Evolutionary conservation across 2,888 invertebrate species (phyloP).

Genomic region (Calliscelio sp.): DNA sequence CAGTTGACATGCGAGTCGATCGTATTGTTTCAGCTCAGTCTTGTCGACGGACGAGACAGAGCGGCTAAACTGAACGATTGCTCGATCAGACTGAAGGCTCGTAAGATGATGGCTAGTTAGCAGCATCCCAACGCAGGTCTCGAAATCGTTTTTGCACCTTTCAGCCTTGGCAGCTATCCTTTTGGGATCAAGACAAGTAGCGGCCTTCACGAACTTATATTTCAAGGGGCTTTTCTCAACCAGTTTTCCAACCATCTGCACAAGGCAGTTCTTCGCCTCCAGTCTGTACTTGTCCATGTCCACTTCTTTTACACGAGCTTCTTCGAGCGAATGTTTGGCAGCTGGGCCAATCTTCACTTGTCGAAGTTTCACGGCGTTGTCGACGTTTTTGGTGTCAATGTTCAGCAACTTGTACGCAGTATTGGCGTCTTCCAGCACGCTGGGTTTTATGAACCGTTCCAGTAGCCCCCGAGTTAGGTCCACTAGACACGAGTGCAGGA

Average conservation of each 20-base stretch:
- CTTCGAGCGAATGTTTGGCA: conserved; percentile 30
- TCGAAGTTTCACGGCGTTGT: conserved; percentile 21
- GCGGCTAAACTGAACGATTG: conserved; percentile 28
- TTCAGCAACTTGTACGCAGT: conserved; percentile 16
- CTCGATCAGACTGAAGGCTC: conserved; percentile 26
- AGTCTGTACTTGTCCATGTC: conserved; percentile 11
- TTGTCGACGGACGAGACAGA: background rate
- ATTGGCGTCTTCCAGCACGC: conserved; percentile 16
- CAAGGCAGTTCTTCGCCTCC: conserved; percentile 36
- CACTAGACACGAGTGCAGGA: conserved; percentile 12
- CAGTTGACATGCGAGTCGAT: background rate
- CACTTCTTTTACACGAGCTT: conserved; percentile 32
- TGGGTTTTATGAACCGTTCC: conserved; percentile 31
- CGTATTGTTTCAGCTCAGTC: conserved; percentile 10
- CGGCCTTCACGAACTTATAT: conserved; percentile 28
- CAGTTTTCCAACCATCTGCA: conserved; percentile 17
- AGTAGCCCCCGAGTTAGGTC: conserved; percentile 10
- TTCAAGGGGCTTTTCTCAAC: conserved; percentile 44
- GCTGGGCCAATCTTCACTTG: conserved; percentile 33
- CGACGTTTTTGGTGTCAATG: conserved; percentile 17
- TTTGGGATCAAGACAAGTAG: conserved; percentile 35
- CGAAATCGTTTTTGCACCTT: conserved; percentile 10
- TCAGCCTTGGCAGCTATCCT: conserved; percentile 1
- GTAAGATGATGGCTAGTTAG: conserved; percentile 26
- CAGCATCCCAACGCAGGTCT: conserved; percentile 39